Base-by-base conservation (phyloP, 2,888 invertebrate species). In the Tuta absoluta region DNA sequence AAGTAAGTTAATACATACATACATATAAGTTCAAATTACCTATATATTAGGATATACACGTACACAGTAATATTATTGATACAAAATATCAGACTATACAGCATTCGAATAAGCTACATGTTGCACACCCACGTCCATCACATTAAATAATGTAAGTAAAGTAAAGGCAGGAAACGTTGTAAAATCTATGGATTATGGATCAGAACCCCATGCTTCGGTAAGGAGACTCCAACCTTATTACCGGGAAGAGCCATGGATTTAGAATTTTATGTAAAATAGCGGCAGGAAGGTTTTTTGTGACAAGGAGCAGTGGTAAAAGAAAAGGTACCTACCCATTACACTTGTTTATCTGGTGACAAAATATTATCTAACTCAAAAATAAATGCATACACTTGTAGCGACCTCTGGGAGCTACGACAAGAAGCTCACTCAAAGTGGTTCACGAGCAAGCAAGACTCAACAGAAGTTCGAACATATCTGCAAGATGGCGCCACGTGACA, bases 141-240 rank as follows among this genome's bases (percentile, higher is more conserved):
- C 45, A n/a, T 45, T 3, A 33, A 33, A 33, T 10, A 45, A 17
- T 45, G 1, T 45, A 11, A 12, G 11, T 21, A 19, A 24, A 23
- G 51, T 1, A 11, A 12, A 7, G 12, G 23, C 14, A 53, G 19
- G 23, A 12, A 10, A 53, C 7, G 21, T 19, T 51, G 24, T 24
- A 56, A 56, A 56, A 28, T 28, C 28, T 14, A 7, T 14, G 24
- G 28, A 14, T n/a, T n/a, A 12, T 23, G 79, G 80, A 79, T 83
- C 77, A 82, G 75, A 74, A 77, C 74, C 80, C 81, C 82, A 84
- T 82, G 82, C 83, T 84, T 82, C 60, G 68, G 69, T 80, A 82
- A 82, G 84, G 79, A 82, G 81, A 79, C 75, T 56, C 41, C 56
- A 56, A 56, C 21, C 57, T 56, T 63, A 17, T 63, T 63, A 57